Base-by-base conservation (phyloP, 1,140 invertebrate genomes). In the Diorhabda elongata region DNA sequence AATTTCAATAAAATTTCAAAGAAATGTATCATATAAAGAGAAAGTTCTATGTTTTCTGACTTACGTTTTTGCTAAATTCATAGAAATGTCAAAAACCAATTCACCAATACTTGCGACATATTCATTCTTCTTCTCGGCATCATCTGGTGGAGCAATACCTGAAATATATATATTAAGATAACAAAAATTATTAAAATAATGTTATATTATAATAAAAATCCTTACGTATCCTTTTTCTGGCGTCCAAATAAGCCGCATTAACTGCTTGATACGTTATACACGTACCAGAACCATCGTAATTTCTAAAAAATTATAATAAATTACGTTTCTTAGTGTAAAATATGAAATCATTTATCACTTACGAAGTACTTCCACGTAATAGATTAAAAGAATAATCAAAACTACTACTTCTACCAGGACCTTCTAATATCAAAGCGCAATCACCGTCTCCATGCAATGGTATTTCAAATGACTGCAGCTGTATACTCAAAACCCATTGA, bases 211-310 rank as follows among this genome's bases (percentile, higher is more conserved):
- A 0, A 4, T 4, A 8, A 4, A 52, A 52, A 52, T 74, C 88
- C 89, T 91, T 87, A 92, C 92, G 85, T 76, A 94, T 90, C 83
- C 92, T 88, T 80, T 93, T 92, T 73, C 92, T 87, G 9, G 94
- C 93, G 78, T 95, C 90, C 64, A 91, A 80, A 82, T 95, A 95
- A 47, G 95, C 94, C 69, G 91, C 88, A 83, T 97, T 95, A 63
- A 97, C 88, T 45, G 93, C 93, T 74, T 95, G 92, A 79, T 95
- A 96, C 8, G 93, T 95, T 77, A 97, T 95, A 81, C 94, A 97
- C 42, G 91, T 91, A 70, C 91, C 88, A 61, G 89, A 86, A 57
- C 88, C 90, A 71, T 86, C 86, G 66, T 89, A 86, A 58, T 86
- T 84, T 66, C 90, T 92, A 82, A 56, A 87, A 88, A 75, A 45